These are phyloP conservation scores for Flexamia atlantica DNA, from an alignment of 2,888 invertebrate species.

Conservation along the genomic window DNA sequence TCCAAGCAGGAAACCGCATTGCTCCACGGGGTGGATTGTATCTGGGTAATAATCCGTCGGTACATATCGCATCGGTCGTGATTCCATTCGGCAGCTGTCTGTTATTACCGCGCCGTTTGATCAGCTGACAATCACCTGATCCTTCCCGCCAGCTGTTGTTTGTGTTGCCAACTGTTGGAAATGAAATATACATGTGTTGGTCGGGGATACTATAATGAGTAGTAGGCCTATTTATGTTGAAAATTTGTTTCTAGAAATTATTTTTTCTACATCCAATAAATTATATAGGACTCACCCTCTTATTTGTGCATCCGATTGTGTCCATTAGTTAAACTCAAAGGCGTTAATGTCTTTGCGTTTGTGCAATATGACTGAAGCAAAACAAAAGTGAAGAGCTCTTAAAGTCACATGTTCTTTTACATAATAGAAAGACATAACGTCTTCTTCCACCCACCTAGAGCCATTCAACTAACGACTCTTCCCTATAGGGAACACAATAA, in stretches of 20 bases:
- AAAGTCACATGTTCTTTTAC: too few species aligned
- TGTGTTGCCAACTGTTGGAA: conserved; percentile 29
- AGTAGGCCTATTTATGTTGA: too few species aligned
- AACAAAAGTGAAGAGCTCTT: too few species aligned
- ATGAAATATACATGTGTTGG: conserved; percentile 29
- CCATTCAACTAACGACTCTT: neutral
- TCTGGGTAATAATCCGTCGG: conserved; percentile 35
- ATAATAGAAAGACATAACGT: neutral
- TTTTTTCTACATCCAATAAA: too few species aligned
- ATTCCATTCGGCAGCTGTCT: conserved; percentile 41
- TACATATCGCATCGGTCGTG: conserved; percentile 45
- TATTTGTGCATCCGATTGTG: too few species aligned
- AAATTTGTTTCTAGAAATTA: too few species aligned
- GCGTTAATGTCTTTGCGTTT: too few species aligned
- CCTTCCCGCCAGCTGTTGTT: conserved; percentile 50
- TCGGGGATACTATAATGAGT: neutral
- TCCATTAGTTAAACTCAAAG: too few species aligned
- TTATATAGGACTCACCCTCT: too few species aligned
- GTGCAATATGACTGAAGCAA: too few species aligned
- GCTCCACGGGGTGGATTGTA: conserved; percentile 26
- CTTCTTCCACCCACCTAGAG: conserved; percentile 4
- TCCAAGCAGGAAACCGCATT: conserved; percentile 33
- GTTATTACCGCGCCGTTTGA: conserved; percentile 40
- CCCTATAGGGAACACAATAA: neutral
- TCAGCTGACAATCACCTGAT: conserved; percentile 42